Base-by-base conservation (phyloP, 2,888 invertebrate species). In the Ephialtes manifestator region DNA sequence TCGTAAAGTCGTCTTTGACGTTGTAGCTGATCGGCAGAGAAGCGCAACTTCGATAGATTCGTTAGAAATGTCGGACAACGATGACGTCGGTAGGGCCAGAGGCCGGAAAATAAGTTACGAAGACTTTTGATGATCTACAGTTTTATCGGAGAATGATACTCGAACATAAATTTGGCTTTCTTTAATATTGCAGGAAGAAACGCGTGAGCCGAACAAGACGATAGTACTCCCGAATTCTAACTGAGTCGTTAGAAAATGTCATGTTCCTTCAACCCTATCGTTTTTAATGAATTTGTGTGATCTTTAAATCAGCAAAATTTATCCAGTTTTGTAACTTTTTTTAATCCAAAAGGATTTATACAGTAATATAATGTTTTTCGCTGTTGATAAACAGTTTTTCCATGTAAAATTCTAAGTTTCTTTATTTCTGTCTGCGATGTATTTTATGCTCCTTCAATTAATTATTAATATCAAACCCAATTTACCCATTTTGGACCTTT, bases 1-100 rank as follows among this genome's bases (percentile, higher is more conserved):
- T 63, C 70, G 81, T 7, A 88, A 89, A 81, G 68, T 86, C 72
- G 74, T 63, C 5, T 85, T 87, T 48, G 81, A 87, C 51, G 58
- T 65, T n/a, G 51, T 55, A n/a, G 48, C 85, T 4, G 84, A 87
- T 70, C 67, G 80, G 18, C 86, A 84, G 77, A 88, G 87, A 70
- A 91, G 91, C 53, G 85, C 86, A 11, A 89, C 90, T 2, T 91
- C 91, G 4, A 87, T 90, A 39, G 92, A 92, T 83, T 91, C 92
- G 2, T 79, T 89, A 28, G 91, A 91, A 39, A 74, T 87, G 48
- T 90, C 91, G 1, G 91, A 92, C 28, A 83, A 55, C 72, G 91
- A 91, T 75, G 85, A 87, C 39, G 72, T 46, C 20, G 72, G 60
- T 18, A 82, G 53, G 10, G 67, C 70, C 81, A 85, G 43, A 85